These are phyloP conservation scores for Drosophila quadrilineata DNA, from an alignment of 1,140 invertebrate species.

Conservation along the genomic window DNA sequence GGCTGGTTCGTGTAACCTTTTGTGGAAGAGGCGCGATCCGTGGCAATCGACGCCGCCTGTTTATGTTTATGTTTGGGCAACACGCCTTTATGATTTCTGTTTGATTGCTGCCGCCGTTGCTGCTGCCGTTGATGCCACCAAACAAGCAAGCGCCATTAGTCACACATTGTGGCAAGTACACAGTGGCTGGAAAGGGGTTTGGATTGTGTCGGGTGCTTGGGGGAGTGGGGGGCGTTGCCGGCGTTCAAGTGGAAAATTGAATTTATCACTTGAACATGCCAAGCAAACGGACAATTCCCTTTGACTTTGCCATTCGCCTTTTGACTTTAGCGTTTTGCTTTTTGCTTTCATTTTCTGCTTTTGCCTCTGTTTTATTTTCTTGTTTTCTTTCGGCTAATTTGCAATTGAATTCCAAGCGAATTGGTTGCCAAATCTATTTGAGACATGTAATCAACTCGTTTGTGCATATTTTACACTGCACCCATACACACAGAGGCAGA, in stretches of 20 bases:
- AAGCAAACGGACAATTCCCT: conserved; percentile 53
- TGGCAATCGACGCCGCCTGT: conserved; percentile 25
- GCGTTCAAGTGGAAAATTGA: conserved; percentile 79
- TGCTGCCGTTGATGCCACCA: too few relatives aligned
- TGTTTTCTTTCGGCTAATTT: conserved; percentile 50
- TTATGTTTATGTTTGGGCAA: conserved; percentile 71
- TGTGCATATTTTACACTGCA: conserved; percentile 54
- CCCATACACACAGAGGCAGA: too few relatives aligned
- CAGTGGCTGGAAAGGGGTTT: background rate
- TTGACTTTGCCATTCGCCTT: conserved; percentile 5
- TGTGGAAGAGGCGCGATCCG: too few relatives aligned
- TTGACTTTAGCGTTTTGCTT: conserved; percentile 3
- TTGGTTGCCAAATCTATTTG: conserved; percentile 60
- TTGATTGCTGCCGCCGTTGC: conserved; percentile 68
- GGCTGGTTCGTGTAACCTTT: conserved; percentile 21
- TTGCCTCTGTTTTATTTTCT: too few relatives aligned
- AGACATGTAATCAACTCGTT: conserved; percentile 79
- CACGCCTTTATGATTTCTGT: conserved; percentile 79
- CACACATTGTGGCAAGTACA: conserved; percentile 56
- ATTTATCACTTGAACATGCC: conserved; percentile 79
- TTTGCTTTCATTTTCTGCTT: conserved; percentile 12
- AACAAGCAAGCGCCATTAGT: conserved; percentile 70
- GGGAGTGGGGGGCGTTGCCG: conserved; percentile 21
- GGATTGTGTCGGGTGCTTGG: background rate
- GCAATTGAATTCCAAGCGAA: conserved; percentile 44